Conservation (phyloP, 2,797 vertebrate species). For the Netta rufina region DNA sequence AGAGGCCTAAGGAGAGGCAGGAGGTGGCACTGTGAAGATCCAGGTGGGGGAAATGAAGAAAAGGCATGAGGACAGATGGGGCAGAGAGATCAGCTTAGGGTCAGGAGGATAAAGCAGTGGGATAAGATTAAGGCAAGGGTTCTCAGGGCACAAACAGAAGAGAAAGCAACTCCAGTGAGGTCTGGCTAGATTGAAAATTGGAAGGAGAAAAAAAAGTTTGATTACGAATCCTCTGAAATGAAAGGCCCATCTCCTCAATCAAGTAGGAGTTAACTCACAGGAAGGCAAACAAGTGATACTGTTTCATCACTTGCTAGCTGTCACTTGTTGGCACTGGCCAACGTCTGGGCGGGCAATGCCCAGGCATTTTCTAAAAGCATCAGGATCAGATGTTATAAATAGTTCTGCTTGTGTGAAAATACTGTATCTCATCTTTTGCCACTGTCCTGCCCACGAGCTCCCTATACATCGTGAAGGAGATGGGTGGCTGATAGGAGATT, state of each 20-base stretch:
- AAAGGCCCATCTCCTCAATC: not conserved
- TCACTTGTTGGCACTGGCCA: not conserved
- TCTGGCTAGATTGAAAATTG: not conserved
- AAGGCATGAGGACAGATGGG: fast-evolving
- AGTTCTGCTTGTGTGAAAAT: not conserved
- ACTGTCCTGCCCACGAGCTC: not conserved
- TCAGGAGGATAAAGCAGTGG: not conserved
- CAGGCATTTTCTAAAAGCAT: not conserved
- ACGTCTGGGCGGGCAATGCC: not conserved
- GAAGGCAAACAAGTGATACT: not conserved
- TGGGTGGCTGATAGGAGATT: not conserved
- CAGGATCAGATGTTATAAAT: constrained; percentile 3
- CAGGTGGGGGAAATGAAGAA: not conserved
- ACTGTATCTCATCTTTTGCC: not conserved
- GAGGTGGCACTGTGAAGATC: not conserved
- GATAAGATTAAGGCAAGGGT: not conserved
- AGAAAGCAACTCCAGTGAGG: not conserved
- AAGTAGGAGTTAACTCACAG: not conserved
- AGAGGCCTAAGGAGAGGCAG: not conserved
- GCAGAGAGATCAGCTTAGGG: not conserved
- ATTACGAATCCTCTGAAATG: not conserved
- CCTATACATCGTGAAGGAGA: not conserved
- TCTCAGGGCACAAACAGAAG: not conserved
- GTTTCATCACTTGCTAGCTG: not conserved
- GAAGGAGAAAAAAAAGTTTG: not conserved